These are phyloP conservation scores for Prochilodus magdalenae DNA, from an alignment of 2,113 vertebrate genomes.

Conservation along the genomic window DNA sequence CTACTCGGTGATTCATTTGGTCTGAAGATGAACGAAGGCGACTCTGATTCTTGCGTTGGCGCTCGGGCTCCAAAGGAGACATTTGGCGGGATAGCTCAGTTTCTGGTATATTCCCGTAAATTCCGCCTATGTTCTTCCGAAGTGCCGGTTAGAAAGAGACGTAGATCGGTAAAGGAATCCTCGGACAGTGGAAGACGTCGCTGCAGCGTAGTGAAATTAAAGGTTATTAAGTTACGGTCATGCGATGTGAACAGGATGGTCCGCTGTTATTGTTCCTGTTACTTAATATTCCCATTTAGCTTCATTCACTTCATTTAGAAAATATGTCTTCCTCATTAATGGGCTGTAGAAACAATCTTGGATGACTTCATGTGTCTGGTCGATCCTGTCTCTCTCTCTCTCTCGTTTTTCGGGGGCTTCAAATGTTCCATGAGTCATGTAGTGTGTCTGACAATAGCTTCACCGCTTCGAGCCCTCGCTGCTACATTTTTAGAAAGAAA, in stretches of 20 bases:
- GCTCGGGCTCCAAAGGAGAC: neutral
- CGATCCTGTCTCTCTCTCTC: constrained; percentile 51
- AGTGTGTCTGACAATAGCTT: constrained; percentile 61
- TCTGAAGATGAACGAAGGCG: neutral
- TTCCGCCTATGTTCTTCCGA: neutral
- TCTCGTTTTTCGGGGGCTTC: constrained; percentile 52
- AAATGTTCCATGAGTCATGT: constrained; percentile 73
- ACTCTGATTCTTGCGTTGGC: neutral
- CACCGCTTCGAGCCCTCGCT: constrained; percentile 58
- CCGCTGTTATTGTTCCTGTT: constrained; percentile 55
- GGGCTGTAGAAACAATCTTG: constrained; percentile 63
- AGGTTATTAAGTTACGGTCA: constrained; percentile 25
- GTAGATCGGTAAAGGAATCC: neutral
- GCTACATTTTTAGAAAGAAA: constrained; percentile 57
- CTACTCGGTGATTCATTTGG: neutral
- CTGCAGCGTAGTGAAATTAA: neutral
- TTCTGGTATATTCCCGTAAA: neutral
- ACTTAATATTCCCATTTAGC: constrained; percentile 51
- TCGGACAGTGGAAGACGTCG: neutral
- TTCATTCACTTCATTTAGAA: constrained; percentile 49
- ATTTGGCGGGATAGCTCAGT: neutral
- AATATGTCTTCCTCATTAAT: constrained; percentile 70
- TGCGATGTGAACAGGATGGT: constrained; percentile 11
- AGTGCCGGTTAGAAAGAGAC: neutral
- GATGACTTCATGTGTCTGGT: constrained; percentile 65